Percentiles rank a stretch among this genome's conserved stretches.
Evolutionary conservation across 2,113 vertebrate species (phyloP).

Genomic region (Gallinago undulata): DNA sequence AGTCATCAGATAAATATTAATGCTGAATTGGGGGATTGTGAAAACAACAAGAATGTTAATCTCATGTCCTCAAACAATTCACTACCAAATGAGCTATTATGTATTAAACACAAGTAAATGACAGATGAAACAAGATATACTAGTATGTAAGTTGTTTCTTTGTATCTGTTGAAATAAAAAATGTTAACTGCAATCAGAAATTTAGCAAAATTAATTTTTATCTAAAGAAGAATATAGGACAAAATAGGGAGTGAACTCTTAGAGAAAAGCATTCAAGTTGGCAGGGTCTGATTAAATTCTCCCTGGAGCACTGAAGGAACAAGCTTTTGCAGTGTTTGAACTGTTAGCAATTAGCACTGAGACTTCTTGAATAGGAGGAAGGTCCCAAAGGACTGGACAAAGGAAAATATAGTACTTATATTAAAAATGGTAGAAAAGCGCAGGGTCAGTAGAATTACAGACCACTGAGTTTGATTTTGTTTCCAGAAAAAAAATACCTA

Average conservation of each 20-base stretch:
- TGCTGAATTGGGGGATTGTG: neutral
- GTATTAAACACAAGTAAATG: neutral
- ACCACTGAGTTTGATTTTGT: neutral
- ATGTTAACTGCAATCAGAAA: neutral
- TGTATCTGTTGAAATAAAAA: neutral
- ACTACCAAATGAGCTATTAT: neutral
- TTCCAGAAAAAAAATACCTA: neutral
- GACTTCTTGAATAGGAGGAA: neutral
- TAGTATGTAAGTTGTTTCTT: neutral
- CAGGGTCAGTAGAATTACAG: neutral
- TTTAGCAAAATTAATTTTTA: neutral
- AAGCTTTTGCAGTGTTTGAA: neutral
- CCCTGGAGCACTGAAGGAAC: neutral
- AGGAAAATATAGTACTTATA: neutral
- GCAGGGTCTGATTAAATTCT: neutral
- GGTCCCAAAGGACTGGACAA: neutral
- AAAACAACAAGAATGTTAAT: neutral
- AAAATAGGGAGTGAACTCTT: neutral
- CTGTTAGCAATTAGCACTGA: neutral
- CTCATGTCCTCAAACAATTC: neutral
- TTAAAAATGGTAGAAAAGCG: neutral
- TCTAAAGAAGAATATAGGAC: neutral
- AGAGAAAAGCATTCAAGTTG: neutral
- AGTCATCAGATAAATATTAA: neutral
- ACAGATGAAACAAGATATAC: neutral